A percentile compares a stretch with the other conserved stretches of the same genome.
These are phyloP conservation scores for Caenorhabditis wallacei DNA, from an alignment of 2,888 invertebrate genomes.

Conservation along the genomic window DNA sequence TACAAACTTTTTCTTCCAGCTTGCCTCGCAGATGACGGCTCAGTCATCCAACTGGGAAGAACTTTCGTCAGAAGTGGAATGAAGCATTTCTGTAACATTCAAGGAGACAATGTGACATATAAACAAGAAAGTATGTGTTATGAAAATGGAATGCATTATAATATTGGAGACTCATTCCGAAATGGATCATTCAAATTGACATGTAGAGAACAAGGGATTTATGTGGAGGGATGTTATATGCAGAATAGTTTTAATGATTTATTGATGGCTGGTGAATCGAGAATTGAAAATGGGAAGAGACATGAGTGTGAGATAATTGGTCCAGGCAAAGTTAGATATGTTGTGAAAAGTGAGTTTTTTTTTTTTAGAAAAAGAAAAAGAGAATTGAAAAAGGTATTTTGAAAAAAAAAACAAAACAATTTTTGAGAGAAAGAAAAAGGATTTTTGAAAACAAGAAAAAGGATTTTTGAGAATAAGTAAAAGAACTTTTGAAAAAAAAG, in stretches of 20 bases:
- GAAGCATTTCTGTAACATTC: slow-evolving; percentile 79
- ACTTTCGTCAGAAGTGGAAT: slow-evolving; percentile 79
- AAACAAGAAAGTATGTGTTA: slow-evolving; percentile 82
- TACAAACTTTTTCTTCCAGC: slow-evolving; percentile 68
- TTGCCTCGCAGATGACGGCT: slow-evolving; percentile 80
- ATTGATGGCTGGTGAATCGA: slow-evolving; percentile 76
- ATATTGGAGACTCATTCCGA: slow-evolving; percentile 80
- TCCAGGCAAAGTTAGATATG: slow-evolving; percentile 79
- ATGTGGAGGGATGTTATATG: slow-evolving; percentile 80
- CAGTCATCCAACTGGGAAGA: slow-evolving; percentile 80
- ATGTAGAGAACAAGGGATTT: slow-evolving; percentile 79
- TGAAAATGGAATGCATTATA: slow-evolving; percentile 82
- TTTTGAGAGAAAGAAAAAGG: neutral
- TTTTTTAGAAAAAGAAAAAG: neutral
- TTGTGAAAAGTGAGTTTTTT: slow-evolving; percentile 77
- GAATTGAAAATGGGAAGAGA: slow-evolving; percentile 77
- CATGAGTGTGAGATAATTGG: slow-evolving; percentile 80
- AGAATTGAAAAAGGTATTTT: slow-evolving; percentile 1
- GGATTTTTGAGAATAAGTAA: too few relatives aligned
- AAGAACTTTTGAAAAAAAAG: too few relatives aligned
- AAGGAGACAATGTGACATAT: slow-evolving; percentile 80
- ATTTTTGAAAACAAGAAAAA: too few relatives aligned
- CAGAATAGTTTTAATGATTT: slow-evolving; percentile 76
- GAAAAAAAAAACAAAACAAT: neutral
- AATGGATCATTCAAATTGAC: slow-evolving; percentile 81